Conservation (phyloP, 2,797 vertebrate species). For the Cyclopterus lumpus region DNA sequence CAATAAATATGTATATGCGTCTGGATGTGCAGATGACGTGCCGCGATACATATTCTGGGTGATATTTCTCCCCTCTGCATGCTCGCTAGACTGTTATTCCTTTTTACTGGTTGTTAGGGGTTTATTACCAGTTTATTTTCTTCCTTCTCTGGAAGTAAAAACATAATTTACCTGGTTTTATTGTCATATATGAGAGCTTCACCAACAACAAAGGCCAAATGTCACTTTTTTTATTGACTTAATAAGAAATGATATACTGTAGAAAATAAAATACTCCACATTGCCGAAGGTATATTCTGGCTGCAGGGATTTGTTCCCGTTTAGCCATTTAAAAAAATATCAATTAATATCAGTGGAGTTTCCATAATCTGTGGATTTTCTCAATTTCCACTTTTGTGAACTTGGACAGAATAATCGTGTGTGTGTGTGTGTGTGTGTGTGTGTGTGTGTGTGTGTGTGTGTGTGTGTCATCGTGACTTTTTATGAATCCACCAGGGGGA, state of each 20-base stretch:
- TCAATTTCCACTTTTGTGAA: too few species aligned
- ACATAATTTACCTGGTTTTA: slow-evolving; percentile 2
- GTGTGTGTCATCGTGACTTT: too few species aligned
- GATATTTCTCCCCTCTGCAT: slow-evolving; percentile 16
- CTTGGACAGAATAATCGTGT: too few species aligned
- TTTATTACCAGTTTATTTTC: slow-evolving; percentile 6
- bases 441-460: too few species aligned
- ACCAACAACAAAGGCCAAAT: neutral
- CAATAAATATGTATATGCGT: slow-evolving; percentile 50
- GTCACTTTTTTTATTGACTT: slow-evolving; percentile 13
- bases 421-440: too few species aligned
- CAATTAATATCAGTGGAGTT: too few species aligned
- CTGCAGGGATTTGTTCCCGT: too few species aligned
- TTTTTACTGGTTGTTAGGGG: slow-evolving; percentile 1
- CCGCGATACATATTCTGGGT: neutral
- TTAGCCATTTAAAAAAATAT: too few species aligned
- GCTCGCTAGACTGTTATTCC: neutral
- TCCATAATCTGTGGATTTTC: too few species aligned
- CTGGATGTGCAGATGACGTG: slow-evolving; percentile 11
- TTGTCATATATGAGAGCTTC: neutral
- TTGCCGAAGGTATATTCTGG: too few species aligned
- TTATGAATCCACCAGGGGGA: too few species aligned
- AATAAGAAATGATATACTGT: neutral
- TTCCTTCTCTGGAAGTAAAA: neutral
- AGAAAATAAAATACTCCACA: neutral